These are phyloP conservation scores for Trichonephila inaurata DNA, from an alignment of 1,140 invertebrate genomes.

Conservation along the genomic window DNA sequence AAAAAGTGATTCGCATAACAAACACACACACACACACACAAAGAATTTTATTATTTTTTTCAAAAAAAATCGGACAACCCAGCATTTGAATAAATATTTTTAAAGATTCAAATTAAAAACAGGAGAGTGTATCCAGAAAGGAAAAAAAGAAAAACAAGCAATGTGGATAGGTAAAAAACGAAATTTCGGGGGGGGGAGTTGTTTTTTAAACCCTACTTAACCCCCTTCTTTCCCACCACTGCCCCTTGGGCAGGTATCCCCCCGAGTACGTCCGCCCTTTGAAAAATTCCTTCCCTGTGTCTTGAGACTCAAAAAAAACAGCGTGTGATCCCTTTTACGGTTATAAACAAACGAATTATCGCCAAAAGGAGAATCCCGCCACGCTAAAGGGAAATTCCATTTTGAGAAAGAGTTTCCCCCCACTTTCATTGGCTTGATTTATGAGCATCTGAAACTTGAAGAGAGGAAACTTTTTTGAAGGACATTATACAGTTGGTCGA, in stretches of 20 bases:
- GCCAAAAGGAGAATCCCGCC: slow-evolving; percentile 22
- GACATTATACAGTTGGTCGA: slow-evolving; percentile 1
- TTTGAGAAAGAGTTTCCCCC: neutral
- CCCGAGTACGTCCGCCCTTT: slow-evolving; percentile 3
- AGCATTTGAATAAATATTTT: too few species aligned
- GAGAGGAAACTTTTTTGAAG: slow-evolving; percentile 17
- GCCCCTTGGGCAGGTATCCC: slow-evolving; percentile 23
- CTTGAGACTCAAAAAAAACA: neutral
- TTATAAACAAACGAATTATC: slow-evolving; percentile 39
- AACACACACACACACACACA: too few species aligned
- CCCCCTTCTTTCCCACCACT: neutral
- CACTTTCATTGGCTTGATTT: neutral
- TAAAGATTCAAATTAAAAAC: too few species aligned
- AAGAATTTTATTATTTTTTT: too few species aligned
- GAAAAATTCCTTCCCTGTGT: neutral
- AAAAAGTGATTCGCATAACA: too few species aligned
- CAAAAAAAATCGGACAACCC: too few species aligned
- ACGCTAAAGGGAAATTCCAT: neutral
- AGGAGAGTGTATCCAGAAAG: too few species aligned
- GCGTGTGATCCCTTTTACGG: slow-evolving; percentile 10
- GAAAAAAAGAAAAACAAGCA: too few species aligned
- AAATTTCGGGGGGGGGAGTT: neutral
- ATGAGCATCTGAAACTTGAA: slow-evolving; percentile 9
- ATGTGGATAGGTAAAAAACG: too few species aligned
- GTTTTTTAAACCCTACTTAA: neutral